Conservation (phyloP, 2,797 vertebrate species). For the Podarcis siculus region DNA sequence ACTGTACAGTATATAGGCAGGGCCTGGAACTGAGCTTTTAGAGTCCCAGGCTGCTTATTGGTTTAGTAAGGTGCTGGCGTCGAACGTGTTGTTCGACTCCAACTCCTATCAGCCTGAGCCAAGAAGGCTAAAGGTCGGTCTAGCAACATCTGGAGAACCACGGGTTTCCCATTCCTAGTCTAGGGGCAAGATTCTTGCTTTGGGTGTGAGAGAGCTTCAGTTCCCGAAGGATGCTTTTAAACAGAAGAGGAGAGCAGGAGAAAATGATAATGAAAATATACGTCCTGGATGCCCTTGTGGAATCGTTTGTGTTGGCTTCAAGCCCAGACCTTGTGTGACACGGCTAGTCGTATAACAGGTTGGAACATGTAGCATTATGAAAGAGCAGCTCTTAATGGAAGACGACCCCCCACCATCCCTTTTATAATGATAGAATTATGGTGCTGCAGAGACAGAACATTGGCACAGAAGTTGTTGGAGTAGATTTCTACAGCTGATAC, state of each 20-base stretch:
- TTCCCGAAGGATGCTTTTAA: slow-evolving; percentile 61
- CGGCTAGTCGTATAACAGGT: slow-evolving; percentile 57
- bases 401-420: slow-evolving; percentile 36
- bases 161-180: too few relatives aligned
- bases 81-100: too few relatives aligned
- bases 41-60: background rate
- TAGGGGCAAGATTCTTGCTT: background rate
- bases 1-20: background rate
- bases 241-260: slow-evolving; percentile 57
- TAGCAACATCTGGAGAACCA: too few relatives aligned
- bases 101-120: too few relatives aligned
- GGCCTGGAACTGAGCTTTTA: background rate
- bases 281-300: slow-evolving; percentile 69
- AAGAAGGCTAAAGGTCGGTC: too few relatives aligned
- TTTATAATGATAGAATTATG: slow-evolving; percentile 47
- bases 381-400: slow-evolving; percentile 66
- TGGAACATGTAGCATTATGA: slow-evolving; percentile 58
- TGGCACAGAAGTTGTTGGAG: slow-evolving; percentile 35
- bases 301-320: slow-evolving; percentile 68
- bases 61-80: background rate
- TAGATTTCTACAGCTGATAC: slow-evolving; percentile 54
- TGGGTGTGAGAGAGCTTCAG: slow-evolving; percentile 54
- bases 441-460: slow-evolving; percentile 22
- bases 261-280: slow-evolving; percentile 68
- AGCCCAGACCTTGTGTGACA: slow-evolving; percentile 67